Conservation (phyloP, 2,888 invertebrate species). For the Acanthopleura granulata region DNA sequence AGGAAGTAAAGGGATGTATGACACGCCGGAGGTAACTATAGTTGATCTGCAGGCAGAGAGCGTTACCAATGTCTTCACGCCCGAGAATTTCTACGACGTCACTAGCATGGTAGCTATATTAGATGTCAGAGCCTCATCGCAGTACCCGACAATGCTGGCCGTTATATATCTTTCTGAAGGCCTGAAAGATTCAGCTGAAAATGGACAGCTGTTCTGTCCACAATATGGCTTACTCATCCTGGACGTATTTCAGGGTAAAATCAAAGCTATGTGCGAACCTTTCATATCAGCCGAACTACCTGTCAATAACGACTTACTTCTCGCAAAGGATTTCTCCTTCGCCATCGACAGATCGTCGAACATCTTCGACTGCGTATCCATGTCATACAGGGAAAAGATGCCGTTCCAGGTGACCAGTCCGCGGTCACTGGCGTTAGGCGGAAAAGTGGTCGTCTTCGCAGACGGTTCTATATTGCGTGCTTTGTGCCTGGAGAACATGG, state of each 20-base stretch:
- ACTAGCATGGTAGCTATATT: constrained; percentile 58
- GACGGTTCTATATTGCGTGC: constrained; percentile 44
- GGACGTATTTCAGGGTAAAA: constrained; percentile 56
- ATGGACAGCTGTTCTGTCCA: neutral
- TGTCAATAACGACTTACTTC: constrained; percentile 42
- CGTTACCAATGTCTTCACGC: constrained; percentile 50
- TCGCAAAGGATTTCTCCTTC: constrained; percentile 52
- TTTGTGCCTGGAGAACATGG: constrained; percentile 49
- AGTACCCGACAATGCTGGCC: constrained; percentile 44
- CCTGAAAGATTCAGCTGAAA: neutral
- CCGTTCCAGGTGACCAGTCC: constrained; percentile 40
- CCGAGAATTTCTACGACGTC: constrained; percentile 53
- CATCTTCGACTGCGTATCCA: constrained; percentile 53
- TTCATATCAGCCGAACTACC: constrained; percentile 48
- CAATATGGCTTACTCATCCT: constrained; percentile 54
- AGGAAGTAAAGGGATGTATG: constrained; percentile 42
- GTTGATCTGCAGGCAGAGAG: constrained; percentile 51
- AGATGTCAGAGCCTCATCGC: constrained; percentile 47
- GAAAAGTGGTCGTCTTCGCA: constrained; percentile 52
- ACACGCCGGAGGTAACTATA: constrained; percentile 58
- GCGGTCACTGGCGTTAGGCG: constrained; percentile 48
- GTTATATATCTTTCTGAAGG: constrained; percentile 43
- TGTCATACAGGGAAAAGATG: constrained; percentile 44
- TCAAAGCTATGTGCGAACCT: constrained; percentile 56
- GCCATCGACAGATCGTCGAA: constrained; percentile 60